These are phyloP conservation scores for Pelobates cultripes DNA, from an alignment of 2,797 vertebrate species.

Conservation along the genomic window DNA sequence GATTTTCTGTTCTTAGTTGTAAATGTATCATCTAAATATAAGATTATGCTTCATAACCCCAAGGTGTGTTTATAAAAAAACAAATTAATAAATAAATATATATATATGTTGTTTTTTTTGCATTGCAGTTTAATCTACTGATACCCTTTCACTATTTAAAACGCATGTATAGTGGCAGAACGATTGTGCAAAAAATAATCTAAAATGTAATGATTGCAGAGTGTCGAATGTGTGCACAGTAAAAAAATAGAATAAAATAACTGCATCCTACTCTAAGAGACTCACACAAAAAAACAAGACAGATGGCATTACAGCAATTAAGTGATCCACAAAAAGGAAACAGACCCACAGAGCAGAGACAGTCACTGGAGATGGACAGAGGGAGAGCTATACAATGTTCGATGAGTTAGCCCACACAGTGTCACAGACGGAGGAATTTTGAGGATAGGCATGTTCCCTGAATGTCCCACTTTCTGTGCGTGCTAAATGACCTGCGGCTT, in stretches of 20 bases:
- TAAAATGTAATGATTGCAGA: constrained; percentile 31
- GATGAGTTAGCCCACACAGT: constrained; percentile 41
- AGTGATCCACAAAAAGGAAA: constrained; percentile 47
- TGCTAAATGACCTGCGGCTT: constrained; percentile 47
- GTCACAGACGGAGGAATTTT: constrained; percentile 47
- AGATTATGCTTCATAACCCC: not conserved
- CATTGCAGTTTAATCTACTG: constrained; percentile 38
- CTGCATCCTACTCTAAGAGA: constrained; percentile 31
- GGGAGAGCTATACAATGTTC: constrained; percentile 38
- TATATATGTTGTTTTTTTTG: constrained; percentile 20
- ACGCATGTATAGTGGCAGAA: constrained; percentile 44
- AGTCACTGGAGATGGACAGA: constrained; percentile 14
- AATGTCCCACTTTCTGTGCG: constrained; percentile 49
- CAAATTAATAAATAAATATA: constrained; percentile 10
- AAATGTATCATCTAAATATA: not conserved
- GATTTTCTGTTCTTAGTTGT: not conserved
- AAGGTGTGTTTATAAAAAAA: constrained; percentile 39
- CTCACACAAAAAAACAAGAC: constrained; percentile 27
- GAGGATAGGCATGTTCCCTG: constrained; percentile 41
- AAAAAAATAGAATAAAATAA: constrained; percentile 27
- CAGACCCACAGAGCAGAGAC: constrained; percentile 48
- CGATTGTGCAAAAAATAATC: constrained; percentile 25
- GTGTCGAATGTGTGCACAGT: constrained; percentile 17
- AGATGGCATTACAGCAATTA: constrained; percentile 31
- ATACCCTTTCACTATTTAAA: constrained; percentile 11